Conservation (phyloP, 2,113 vertebrate genomes). For the Coryphaenoides rupestris region DNA sequence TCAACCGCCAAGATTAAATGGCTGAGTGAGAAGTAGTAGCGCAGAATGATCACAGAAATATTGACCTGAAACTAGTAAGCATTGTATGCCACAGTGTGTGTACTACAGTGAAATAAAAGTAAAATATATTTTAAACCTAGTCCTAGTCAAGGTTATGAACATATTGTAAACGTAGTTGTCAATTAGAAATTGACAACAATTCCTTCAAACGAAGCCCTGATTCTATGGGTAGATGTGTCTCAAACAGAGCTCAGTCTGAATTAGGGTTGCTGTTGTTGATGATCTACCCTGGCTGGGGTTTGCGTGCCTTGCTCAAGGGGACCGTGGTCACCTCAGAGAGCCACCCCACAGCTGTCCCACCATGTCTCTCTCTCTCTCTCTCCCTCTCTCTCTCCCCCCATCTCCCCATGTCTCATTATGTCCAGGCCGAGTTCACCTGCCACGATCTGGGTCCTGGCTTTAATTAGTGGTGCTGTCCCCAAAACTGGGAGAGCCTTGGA, state of each 20-base stretch:
- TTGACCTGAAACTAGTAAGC: neutral
- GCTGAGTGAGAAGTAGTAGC: slow-evolving; percentile 16
- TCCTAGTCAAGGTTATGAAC: too few species aligned
- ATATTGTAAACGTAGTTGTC: too few species aligned
- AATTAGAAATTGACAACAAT: too few species aligned
- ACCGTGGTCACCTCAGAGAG: slow-evolving; percentile 51
- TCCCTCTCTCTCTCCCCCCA: slow-evolving; percentile 59
- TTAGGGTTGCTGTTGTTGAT: slow-evolving; percentile 28
- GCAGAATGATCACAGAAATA: slow-evolving; percentile 21
- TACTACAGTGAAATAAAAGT: too few species aligned
- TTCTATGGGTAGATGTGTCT: too few species aligned
- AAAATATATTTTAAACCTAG: too few species aligned
- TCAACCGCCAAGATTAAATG: slow-evolving; percentile 57
- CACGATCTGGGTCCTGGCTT: slow-evolving; percentile 66
- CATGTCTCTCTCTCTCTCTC: slow-evolving; percentile 60
- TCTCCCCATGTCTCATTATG: slow-evolving; percentile 56
- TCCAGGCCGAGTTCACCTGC: slow-evolving; percentile 45
- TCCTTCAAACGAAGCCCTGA: too few species aligned
- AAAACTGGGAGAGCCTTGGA: slow-evolving; percentile 39
- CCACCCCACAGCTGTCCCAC: slow-evolving; percentile 62
- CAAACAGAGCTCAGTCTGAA: neutral
- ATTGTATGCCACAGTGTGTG: too few species aligned
- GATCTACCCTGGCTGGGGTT: slow-evolving; percentile 19
- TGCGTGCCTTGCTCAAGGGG: slow-evolving; percentile 21
- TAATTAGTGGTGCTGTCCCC: slow-evolving; percentile 63